Conservation (phyloP, 2,888 invertebrate species). For the Synergus itoensis region DNA sequence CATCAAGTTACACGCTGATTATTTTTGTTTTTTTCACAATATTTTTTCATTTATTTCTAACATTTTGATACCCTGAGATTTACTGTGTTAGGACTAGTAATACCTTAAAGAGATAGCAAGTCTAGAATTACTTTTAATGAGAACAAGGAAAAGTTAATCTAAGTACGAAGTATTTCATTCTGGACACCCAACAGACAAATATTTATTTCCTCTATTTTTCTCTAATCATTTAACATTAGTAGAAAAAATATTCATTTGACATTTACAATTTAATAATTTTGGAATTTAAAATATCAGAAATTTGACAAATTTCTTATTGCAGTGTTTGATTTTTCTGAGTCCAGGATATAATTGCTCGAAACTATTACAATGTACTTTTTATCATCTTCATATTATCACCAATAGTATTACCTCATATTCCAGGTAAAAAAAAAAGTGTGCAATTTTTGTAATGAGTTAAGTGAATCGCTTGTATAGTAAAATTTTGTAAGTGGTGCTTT, state of each 20-base stretch:
- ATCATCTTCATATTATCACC: not conserved
- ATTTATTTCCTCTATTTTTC: not conserved
- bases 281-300: no score
- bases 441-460: not conserved
- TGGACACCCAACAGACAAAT: not conserved
- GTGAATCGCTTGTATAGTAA: constrained; percentile 9
- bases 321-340: no score
- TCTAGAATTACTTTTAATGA: not conserved
- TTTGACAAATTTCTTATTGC: no score
- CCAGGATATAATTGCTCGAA: not conserved
- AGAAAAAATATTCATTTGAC: no score
- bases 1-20: no score
- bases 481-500: constrained; percentile 21
- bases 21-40: no score
- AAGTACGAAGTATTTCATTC: not conserved
- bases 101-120: not conserved
- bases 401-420: no score
- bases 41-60: no score
- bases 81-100: no score
- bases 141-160: not conserved
- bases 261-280: no score
- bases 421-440: not conserved
- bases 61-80: no score
- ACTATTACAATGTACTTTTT: not conserved
- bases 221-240: no score